Percentiles rank a stretch among this genome's conserved stretches.
Evolutionary conservation across 2,113 vertebrate genomes (phyloP).

Genomic region (Chiloscyllium plagiosum): DNA sequence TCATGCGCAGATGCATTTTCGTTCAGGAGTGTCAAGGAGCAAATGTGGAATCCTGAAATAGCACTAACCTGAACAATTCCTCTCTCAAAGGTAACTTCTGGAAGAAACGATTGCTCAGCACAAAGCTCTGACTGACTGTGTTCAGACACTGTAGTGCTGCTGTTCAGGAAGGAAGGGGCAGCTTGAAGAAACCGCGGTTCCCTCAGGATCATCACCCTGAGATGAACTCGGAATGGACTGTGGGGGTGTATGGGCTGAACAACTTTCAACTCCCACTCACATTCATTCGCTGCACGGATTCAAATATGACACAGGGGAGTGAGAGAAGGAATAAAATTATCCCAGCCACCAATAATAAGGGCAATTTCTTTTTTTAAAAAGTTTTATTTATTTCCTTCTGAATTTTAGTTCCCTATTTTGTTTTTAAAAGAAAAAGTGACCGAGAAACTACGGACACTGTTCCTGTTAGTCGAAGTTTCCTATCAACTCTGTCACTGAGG

Average conservation of each 20-base stretch:
- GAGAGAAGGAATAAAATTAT: not conserved
- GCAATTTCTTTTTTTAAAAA: not conserved
- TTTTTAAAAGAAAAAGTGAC: not conserved
- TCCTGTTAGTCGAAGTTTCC: not conserved
- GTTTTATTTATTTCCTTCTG: not conserved
- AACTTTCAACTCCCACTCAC: not conserved
- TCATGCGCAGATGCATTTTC: not conserved
- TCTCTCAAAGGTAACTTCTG: not conserved
- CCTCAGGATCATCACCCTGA: not conserved
- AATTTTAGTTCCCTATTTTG: not conserved
- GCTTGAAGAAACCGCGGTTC: not conserved
- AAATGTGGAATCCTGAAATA: not conserved
- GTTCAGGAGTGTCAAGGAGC: not conserved
- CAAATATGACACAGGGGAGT: not conserved
- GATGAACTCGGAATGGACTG: no score
- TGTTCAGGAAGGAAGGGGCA: not conserved
- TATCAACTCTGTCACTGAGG: not conserved
- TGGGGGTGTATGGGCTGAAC: not conserved
- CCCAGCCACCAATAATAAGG: not conserved
- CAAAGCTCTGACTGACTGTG: not conserved
- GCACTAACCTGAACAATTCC: not conserved
- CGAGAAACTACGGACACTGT: not conserved
- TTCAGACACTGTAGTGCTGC: not conserved
- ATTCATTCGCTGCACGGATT: not conserved
- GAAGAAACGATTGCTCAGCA: not conserved